Percentiles rank a stretch among this genome's conserved stretches.
These are phyloP conservation scores for Ranitomeya imitator DNA, from an alignment of 2,113 vertebrate species.

Conservation along the genomic window DNA sequence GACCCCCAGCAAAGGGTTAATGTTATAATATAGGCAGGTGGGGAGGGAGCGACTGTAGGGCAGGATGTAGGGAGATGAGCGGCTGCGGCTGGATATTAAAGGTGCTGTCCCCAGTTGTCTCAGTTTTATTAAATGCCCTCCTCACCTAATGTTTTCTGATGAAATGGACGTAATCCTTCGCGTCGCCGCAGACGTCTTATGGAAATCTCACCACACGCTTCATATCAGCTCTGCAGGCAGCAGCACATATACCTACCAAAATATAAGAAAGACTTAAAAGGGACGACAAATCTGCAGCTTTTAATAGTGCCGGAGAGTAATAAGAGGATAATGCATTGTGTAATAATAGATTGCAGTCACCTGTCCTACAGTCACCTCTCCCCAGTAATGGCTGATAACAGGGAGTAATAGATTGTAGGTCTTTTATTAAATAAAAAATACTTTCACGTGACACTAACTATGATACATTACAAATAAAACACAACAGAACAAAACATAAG, in stretches of 20 bases:
- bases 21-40: not conserved
- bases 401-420: not conserved
- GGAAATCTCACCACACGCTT: conserved; percentile 30
- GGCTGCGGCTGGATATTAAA: conserved; percentile 47
- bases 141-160: conserved; percentile 49
- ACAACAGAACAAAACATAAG: too few species aligned
- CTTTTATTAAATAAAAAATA: too few species aligned
- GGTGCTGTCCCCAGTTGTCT: conserved; percentile 50
- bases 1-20: conserved; percentile 13
- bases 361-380: too few species aligned
- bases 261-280: not conserved
- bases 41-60: not conserved
- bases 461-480: too few species aligned
- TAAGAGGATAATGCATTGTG: not conserved
- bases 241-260: not conserved
- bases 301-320: not conserved
- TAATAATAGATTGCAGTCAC: too few species aligned
- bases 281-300: not conserved
- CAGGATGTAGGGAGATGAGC: conserved; percentile 45
- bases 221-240: conserved; percentile 19
- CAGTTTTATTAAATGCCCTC: conserved; percentile 56
- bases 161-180: conserved; percentile 43
- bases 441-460: too few species aligned
- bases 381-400: not conserved
- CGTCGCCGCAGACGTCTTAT: not conserved